Evolutionary conservation across 2,113 vertebrate species (phyloP).

Genomic region (Nibea albiflora): DNA sequence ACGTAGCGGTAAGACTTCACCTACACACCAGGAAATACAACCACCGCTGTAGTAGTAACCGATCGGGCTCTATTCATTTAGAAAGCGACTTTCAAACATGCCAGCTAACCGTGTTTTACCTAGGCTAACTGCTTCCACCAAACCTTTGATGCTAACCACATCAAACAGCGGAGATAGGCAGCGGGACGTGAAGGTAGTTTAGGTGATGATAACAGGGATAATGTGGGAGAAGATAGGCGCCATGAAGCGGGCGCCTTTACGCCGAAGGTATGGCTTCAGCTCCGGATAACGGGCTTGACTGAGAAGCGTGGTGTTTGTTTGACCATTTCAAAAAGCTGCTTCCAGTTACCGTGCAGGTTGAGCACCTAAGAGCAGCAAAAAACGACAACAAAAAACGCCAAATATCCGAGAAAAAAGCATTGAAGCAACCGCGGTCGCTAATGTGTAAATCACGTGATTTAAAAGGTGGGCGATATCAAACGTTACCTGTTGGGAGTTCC

Average conservation of each 20-base stretch:
- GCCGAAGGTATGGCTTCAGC: slow-evolving; percentile 22
- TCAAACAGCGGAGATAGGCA: background rate
- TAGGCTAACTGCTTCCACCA: background rate
- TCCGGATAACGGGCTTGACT: slow-evolving; percentile 14
- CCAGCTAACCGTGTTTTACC: background rate
- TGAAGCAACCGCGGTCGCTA: slow-evolving; percentile 18
- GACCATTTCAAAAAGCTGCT: background rate
- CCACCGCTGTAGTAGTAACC: background rate
- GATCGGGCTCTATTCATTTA: background rate
- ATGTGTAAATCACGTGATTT: slow-evolving; percentile 69
- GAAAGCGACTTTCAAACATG: background rate
- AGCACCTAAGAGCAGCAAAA: background rate
- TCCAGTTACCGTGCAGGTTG: background rate
- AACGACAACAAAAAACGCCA: background rate
- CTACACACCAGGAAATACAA: slow-evolving; percentile 51
- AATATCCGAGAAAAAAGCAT: slow-evolving; percentile 11
- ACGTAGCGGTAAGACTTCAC: slow-evolving; percentile 19
- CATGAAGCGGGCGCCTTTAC: slow-evolving; percentile 45
- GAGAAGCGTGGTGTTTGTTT: background rate
- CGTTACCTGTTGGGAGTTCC: slow-evolving; percentile 69
- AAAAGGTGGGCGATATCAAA: slow-evolving; percentile 30
- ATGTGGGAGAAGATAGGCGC: slow-evolving; percentile 63
- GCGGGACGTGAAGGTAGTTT: slow-evolving; percentile 30
- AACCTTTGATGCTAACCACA: background rate
- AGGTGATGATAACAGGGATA: slow-evolving; percentile 66